Base-by-base conservation (phyloP, 1,140 invertebrate genomes). In the Magallana gigas region DNA sequence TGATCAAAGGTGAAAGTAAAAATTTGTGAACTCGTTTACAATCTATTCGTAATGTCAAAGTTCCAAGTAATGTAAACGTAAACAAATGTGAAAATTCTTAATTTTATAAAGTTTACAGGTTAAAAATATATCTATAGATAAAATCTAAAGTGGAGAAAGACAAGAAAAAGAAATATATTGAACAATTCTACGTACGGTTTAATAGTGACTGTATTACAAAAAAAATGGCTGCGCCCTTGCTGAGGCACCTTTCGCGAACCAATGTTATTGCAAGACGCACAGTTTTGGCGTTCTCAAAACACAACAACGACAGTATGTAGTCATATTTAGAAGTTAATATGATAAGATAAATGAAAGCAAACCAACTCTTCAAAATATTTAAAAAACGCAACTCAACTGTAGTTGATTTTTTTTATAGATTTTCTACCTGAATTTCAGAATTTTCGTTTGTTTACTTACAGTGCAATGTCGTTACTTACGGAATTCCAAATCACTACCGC, bases 211-310 rank as follows among this genome's bases (percentile, higher is more conserved):
- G 9, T 4, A 2, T 76, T 12, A 76, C 23, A 76, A 76, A 76
- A 18, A 71, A 76, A 29, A 76, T 76, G 68, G 68, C 68, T 76
- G 68, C 68, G 68, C 68, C 68, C 68, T 76, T 76, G 68, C 68
- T 76, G 68, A 8, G 68, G 23, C 23, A 23, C 18, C n/a, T n/a
- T 29, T 76, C 36, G 23, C 68, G 68, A 76, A 12, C 68, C 23
- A 76, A 76, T 76, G 12, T 29, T 23, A 76, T 76, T 12, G 36
- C 60, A 64, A 64, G 68, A 36, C 23, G 23, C 36, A 29, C 68
- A 1, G 8, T 76, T 36, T 29, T 76, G 23, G 68, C 68, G 23
- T 18, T 76, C 23, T 76, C 12, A 29, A 76, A 76, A 76, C 23
- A 9, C 23, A 76, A 76, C 68, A 76, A 76, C 29, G 68, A 76